Evolutionary conservation across 2,113 vertebrate genomes (phyloP).

Genomic region (Tursiops truncatus): DNA sequence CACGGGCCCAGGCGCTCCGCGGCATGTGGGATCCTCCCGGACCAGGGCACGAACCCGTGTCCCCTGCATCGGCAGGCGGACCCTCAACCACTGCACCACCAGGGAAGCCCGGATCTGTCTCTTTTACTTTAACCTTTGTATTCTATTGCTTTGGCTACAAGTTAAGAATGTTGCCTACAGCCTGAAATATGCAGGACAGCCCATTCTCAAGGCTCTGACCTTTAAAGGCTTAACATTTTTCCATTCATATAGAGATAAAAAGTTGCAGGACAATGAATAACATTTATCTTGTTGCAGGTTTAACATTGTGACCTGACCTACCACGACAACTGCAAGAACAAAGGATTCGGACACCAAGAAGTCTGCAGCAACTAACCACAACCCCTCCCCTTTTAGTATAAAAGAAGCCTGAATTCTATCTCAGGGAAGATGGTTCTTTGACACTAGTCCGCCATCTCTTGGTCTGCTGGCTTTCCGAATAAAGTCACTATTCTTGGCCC

Average conservation of each 20-base stretch:
- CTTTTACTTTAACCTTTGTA: neutral
- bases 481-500: too few species aligned
- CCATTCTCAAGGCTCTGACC: neutral
- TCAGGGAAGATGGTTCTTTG: neutral
- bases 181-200: neutral
- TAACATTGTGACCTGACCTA: neutral
- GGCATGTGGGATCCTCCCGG: too few species aligned
- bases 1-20: too few species aligned
- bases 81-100: too few species aligned
- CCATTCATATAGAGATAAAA: neutral
- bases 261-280: neutral
- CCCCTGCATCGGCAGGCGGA: too few species aligned
- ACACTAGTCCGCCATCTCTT: neutral
- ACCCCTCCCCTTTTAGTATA: accelerated
- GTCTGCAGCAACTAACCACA: neutral
- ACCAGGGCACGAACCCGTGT: too few species aligned
- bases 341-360: neutral
- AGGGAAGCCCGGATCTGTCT: neutral
- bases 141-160: neutral
- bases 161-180: neutral
- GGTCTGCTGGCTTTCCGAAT: too few species aligned
- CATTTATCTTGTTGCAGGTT: neutral
- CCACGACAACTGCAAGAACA: neutral
- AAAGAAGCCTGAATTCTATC: neutral
- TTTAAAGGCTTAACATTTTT: neutral